A percentile compares a stretch with the other conserved stretches of the same genome.
Conservation (phyloP, 1,140 invertebrate genomes). For the Drosophila nasuta region DNA sequence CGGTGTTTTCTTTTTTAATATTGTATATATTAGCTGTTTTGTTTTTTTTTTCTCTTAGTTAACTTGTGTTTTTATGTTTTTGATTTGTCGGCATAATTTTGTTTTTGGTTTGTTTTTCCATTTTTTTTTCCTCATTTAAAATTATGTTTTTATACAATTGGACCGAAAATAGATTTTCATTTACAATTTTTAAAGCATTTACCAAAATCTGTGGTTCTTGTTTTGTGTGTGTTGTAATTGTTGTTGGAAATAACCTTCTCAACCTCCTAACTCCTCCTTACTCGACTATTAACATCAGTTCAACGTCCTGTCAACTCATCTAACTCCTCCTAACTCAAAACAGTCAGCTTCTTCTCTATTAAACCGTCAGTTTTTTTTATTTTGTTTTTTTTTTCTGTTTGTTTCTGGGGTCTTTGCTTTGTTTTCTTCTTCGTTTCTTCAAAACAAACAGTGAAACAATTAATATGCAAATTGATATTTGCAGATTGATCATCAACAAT, state of each 20-base stretch:
- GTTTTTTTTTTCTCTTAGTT: conserved; percentile 43
- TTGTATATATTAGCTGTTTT: conserved; percentile 56
- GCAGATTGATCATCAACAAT: conserved; percentile 78
- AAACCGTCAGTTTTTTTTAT: conserved; percentile 61
- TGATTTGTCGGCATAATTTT: conserved; percentile 66
- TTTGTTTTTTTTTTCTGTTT: conserved; percentile 33
- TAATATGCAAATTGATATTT: conserved; percentile 60
- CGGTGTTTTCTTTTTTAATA: conserved; percentile 77
- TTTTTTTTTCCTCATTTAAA: conserved; percentile 67
- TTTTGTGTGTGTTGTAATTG: conserved; percentile 44
- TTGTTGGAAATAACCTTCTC: conserved; percentile 72
- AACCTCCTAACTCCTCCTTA: conserved; percentile 36
- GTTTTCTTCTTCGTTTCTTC: too few species aligned
- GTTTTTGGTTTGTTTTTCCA: conserved; percentile 46
- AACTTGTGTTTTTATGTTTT: conserved; percentile 62
- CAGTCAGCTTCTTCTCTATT: conserved; percentile 52
- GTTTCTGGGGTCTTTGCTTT: conserved; percentile 29
- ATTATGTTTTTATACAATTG: conserved; percentile 71
- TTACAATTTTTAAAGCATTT: conserved; percentile 73
- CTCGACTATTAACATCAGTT: conserved; percentile 50
- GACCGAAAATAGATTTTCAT: conserved; percentile 72
- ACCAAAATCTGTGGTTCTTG: conserved; percentile 60
- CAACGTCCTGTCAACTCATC: conserved; percentile 39
- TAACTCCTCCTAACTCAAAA: conserved; percentile 67
- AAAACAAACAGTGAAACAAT: conserved; percentile 29